These are phyloP conservation scores for Drosophila algonquin DNA, from an alignment of 2,888 invertebrate species.

Conservation along the genomic window DNA sequence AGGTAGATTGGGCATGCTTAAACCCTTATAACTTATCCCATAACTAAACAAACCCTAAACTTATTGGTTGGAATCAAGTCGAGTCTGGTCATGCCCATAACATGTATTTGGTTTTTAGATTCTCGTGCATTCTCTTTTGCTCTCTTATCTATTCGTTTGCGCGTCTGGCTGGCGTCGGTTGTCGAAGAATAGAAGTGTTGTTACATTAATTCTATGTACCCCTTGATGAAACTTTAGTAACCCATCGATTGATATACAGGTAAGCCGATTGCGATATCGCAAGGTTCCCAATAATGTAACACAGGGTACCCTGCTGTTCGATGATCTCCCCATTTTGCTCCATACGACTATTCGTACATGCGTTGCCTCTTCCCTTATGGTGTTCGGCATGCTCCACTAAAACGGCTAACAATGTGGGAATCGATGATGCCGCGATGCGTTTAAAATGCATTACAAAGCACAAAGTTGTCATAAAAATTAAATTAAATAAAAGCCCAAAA, in stretches of 20 bases:
- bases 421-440: conserved; percentile 63
- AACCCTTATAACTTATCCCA: too few relatives aligned
- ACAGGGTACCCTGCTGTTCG: not conserved
- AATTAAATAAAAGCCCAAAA: conserved; percentile 61
- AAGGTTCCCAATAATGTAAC: too few relatives aligned
- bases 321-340: not conserved
- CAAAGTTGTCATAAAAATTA: conserved; percentile 75
- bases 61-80: too few relatives aligned
- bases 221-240: too few relatives aligned
- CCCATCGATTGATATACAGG: too few relatives aligned
- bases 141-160: too few relatives aligned
- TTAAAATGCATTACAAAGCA: conserved; percentile 77
- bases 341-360: not conserved
- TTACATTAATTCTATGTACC: too few relatives aligned
- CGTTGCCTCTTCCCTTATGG: conserved; percentile 33
- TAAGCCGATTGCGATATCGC: too few relatives aligned
- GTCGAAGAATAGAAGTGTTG: too few relatives aligned
- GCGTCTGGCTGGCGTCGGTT: too few relatives aligned
- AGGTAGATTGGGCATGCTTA: conserved; percentile 32
- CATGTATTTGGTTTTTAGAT: not conserved
- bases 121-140: too few relatives aligned
- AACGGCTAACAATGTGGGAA: conserved; percentile 46
- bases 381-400: conserved; percentile 60
- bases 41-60: too few relatives aligned
- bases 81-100: not conserved